Conservation (phyloP, 2,888 invertebrate genomes). For the Sialis lutaria region DNA sequence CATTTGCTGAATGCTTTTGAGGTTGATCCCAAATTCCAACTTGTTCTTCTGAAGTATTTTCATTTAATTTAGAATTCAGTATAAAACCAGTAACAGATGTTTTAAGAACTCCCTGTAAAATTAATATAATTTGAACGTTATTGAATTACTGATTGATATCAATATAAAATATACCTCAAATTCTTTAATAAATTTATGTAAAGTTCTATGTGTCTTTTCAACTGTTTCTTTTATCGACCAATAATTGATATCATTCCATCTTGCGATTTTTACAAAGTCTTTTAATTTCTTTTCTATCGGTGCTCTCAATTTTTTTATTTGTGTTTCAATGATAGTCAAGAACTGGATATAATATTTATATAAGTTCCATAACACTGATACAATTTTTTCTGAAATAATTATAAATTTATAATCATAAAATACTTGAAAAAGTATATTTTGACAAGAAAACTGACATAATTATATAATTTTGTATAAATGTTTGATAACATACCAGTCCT, state of each 20-base stretch:
- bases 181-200: constrained; percentile 75
- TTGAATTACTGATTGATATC: constrained; percentile 1
- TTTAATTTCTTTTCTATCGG: constrained; percentile 85
- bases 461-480: too few relatives aligned
- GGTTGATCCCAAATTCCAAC: constrained; percentile 44
- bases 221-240: constrained; percentile 84
- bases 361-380: constrained; percentile 62
- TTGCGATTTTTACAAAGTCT: constrained; percentile 86
- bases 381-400: constrained; percentile 30
- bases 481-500: constrained; percentile 25
- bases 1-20: constrained; percentile 28
- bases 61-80: neutral
- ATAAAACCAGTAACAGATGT: neutral
- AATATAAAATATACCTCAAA: constrained; percentile 43
- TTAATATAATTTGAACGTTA: neutral
- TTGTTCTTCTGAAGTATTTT: constrained; percentile 20
- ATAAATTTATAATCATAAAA: neutral
- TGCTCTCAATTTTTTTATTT: constrained; percentile 46
- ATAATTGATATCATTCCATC: constrained; percentile 90
- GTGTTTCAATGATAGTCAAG: constrained; percentile 37
- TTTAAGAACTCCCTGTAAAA: neutral
- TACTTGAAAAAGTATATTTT: too few relatives aligned
- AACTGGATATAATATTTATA: constrained; percentile 76
- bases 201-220: constrained; percentile 69
- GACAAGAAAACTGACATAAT: too few relatives aligned